Evolutionary conservation across 2,888 invertebrate species (phyloP).

Genomic region (Hylaea fasciaria): DNA sequence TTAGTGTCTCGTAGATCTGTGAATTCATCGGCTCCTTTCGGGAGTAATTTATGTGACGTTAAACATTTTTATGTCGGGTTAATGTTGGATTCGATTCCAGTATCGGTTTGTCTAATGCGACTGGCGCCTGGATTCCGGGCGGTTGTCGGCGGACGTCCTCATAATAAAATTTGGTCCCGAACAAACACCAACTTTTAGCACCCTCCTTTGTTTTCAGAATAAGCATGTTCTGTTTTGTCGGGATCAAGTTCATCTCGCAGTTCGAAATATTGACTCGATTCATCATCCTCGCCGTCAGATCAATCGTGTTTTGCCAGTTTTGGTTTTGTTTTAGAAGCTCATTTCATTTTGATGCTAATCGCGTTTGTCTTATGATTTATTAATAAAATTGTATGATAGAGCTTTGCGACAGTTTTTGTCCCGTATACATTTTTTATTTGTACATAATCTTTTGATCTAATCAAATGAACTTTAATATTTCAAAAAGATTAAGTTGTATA

Average conservation of each 20-base stretch:
- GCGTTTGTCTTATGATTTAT: conserved; percentile 29
- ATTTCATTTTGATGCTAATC: conserved; percentile 37
- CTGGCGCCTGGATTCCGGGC: conserved; percentile 77
- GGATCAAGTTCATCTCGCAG: conserved; percentile 63
- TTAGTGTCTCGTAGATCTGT: conserved; percentile 62
- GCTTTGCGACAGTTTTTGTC: background rate
- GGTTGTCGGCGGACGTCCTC: conserved; percentile 67
- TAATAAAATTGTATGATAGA: conserved; percentile 24
- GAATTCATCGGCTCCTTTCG: conserved; percentile 80
- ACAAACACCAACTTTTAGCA: conserved; percentile 77
- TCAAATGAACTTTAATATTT: too few relatives aligned
- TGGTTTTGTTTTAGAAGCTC: conserved; percentile 27
- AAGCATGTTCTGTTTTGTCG: conserved; percentile 72
- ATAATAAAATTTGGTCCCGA: conserved; percentile 77
- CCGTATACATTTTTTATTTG: too few relatives aligned
- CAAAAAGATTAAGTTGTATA: too few relatives aligned
- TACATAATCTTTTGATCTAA: too few relatives aligned
- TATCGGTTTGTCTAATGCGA: conserved; percentile 79
- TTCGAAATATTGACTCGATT: conserved; percentile 68
- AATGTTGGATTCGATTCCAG: conserved; percentile 73
- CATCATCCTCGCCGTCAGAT: conserved; percentile 34
- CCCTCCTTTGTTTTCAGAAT: conserved; percentile 77
- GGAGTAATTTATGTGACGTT: conserved; percentile 79
- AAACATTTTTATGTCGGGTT: conserved; percentile 82
- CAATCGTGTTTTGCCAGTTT: conserved; percentile 36